A percentile compares a stretch with the other conserved stretches of the same genome.
These are phyloP conservation scores for Trypoxylus dichotomus DNA, from an alignment of 1,140 invertebrate species.

Conservation along the genomic window DNA sequence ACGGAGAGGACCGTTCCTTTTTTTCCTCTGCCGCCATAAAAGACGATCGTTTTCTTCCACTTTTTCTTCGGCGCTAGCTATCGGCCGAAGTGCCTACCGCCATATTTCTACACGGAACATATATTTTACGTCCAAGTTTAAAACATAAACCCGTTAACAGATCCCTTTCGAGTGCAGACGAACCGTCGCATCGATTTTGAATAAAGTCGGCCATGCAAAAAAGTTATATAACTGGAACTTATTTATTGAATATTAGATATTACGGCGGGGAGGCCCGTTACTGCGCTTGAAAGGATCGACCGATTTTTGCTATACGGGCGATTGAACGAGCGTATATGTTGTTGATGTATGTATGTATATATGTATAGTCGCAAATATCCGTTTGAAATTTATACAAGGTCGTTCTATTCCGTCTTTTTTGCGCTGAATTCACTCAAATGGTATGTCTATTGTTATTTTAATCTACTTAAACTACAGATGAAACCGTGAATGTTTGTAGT, in stretches of 20 bases:
- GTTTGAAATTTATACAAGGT: too few species aligned
- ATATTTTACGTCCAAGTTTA: slow-evolving; percentile 13
- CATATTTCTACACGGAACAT: not conserved
- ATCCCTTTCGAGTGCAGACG: not conserved
- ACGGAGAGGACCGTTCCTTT: not conserved
- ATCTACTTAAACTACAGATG: too few species aligned
- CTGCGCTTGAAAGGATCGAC: too few species aligned
- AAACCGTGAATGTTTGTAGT: too few species aligned
- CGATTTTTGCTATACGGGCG: too few species aligned
- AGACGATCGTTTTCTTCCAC: not conserved
- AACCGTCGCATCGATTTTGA: not conserved
- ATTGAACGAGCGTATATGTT: too few species aligned
- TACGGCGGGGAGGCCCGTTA: not conserved
- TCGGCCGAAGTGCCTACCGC: not conserved
- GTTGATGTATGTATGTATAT: too few species aligned
- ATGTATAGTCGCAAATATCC: too few species aligned
- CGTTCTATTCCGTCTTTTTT: too few species aligned
- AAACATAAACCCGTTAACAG: slow-evolving; percentile 13
- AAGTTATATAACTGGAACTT: slow-evolving; percentile 23
- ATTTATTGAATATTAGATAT: slow-evolving; percentile 24
- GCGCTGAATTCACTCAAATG: too few species aligned
- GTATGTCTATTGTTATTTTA: too few species aligned
- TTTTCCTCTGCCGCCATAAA: too few species aligned
- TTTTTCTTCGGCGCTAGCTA: not conserved
- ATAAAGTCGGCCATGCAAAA: slow-evolving; percentile 4